A percentile compares a stretch with the other conserved stretches of the same genome.
phyloP scores from a whole-genome alignment of 1,140 invertebrate genomes.

The Onthophagus taurus region DNA sequence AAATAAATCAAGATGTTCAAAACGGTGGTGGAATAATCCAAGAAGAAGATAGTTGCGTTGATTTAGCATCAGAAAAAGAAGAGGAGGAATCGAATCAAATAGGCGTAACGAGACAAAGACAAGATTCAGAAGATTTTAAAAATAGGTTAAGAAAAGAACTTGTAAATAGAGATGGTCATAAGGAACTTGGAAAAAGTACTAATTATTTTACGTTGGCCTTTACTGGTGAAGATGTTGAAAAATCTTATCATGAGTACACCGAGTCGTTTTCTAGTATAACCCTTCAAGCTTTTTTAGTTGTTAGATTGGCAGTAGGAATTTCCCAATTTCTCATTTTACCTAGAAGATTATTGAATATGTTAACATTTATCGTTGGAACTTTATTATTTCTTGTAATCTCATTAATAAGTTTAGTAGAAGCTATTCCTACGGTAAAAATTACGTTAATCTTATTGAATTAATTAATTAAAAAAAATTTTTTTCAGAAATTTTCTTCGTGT shows the following conservation, averaged over 20 bases:
- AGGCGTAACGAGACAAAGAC: conserved; percentile 35
- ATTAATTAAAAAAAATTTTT: conserved; percentile 6
- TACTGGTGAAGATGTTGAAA: conserved; percentile 52
- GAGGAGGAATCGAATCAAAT: conserved; percentile 33
- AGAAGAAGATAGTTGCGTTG: conserved; percentile 34
- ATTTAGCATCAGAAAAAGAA: conserved; percentile 32
- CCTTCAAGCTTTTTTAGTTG: conserved; percentile 51
- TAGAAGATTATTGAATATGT: conserved; percentile 35
- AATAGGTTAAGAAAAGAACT: conserved; percentile 69
- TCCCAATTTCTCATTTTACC: conserved; percentile 48
- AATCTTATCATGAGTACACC: conserved; percentile 52
- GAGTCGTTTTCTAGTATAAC: conserved; percentile 57
- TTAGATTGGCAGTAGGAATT: conserved; percentile 47
- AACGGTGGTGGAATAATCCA: conserved; percentile 35
- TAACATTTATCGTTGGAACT: conserved; percentile 40
- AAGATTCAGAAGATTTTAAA: conserved; percentile 63
- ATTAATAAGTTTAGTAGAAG: conserved; percentile 43
- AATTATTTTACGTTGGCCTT: conserved; percentile 57
- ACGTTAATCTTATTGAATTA: too few species aligned
- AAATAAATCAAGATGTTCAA: conserved; percentile 31
- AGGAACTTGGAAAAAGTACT: conserved; percentile 58
- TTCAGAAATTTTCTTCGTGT: too few species aligned
- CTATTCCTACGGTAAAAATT: conserved; percentile 42
- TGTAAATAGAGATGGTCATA: conserved; percentile 68
- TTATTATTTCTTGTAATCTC: conserved; percentile 41